Evolutionary conservation across 2,113 vertebrate species (phyloP).

Genomic region (Aramus guarauna): DNA sequence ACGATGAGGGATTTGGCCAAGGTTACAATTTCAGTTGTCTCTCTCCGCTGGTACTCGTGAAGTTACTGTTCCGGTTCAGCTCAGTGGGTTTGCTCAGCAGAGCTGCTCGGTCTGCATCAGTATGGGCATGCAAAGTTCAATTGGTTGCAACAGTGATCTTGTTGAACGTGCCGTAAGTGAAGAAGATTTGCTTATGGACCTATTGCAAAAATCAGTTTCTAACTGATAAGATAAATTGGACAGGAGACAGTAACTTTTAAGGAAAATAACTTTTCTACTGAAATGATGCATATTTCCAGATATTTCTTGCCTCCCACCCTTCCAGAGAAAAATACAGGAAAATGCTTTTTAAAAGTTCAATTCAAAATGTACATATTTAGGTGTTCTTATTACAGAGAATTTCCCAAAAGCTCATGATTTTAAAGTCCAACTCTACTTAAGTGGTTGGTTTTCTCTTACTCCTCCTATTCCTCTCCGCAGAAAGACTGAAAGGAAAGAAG

Average conservation of each 20-base stretch:
- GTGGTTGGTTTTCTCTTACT: neutral
- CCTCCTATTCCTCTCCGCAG: neutral
- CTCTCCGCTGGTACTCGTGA: neutral
- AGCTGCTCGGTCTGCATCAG: neutral
- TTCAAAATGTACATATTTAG: neutral
- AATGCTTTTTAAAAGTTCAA: neutral
- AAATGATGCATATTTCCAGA: neutral
- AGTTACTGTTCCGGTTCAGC: accelerated
- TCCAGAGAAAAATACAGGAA: neutral
- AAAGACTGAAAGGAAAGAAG: neutral
- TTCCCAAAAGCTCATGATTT: neutral
- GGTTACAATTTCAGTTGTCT: neutral
- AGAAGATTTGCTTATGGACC: neutral
- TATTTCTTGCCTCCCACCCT: neutral
- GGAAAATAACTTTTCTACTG: neutral
- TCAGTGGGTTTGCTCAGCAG: neutral
- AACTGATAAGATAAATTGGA: neutral
- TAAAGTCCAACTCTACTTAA: neutral
- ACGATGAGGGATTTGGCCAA: neutral
- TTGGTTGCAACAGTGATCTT: neutral
- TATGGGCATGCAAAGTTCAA: neutral
- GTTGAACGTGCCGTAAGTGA: neutral
- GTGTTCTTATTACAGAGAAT: neutral
- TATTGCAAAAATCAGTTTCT: neutral
- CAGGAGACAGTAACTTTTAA: neutral